A percentile compares a stretch with the other conserved stretches of the same genome.
phyloP scores from a whole-genome alignment of 2,888 invertebrate species.

The Chloromyia formosa region DNA sequence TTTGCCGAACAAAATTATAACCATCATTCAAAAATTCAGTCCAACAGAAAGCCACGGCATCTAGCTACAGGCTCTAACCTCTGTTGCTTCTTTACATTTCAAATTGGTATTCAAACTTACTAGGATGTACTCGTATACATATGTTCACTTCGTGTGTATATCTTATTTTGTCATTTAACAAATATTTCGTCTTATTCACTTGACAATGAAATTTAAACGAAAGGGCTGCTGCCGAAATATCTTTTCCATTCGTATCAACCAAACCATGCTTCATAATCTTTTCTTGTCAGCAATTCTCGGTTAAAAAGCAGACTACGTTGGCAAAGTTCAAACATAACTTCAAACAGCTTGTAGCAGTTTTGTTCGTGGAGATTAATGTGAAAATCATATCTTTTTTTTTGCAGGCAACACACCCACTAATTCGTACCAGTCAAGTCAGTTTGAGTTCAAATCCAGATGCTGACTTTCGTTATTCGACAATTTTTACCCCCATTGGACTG shows the following conservation, averaged over 20 bases:
- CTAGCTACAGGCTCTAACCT: background rate
- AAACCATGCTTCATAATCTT: no score
- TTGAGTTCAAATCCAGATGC: conserved; percentile 91
- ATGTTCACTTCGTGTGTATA: background rate
- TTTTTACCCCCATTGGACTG: conserved; percentile 89
- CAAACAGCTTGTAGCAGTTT: no score
- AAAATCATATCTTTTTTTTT: conserved; percentile 46
- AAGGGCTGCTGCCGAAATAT: background rate
- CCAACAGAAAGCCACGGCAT: background rate
- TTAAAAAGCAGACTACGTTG: no score
- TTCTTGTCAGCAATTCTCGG: background rate
- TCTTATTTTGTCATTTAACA: background rate
- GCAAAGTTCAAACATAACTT: no score
- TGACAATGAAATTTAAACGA: background rate
- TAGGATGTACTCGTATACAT: no score
- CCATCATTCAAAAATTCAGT: background rate
- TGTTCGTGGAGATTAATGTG: background rate
- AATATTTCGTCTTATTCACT: background rate
- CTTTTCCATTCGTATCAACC: background rate
- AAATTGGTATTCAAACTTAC: background rate
- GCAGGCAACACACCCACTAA: conserved; percentile 70
- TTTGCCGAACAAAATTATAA: background rate
- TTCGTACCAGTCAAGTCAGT: conserved; percentile 88
- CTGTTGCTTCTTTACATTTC: background rate
- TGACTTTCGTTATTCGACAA: conserved; percentile 88